Conservation (phyloP, 2,797 vertebrate species). For the Chaetophractus vellerosus region DNA sequence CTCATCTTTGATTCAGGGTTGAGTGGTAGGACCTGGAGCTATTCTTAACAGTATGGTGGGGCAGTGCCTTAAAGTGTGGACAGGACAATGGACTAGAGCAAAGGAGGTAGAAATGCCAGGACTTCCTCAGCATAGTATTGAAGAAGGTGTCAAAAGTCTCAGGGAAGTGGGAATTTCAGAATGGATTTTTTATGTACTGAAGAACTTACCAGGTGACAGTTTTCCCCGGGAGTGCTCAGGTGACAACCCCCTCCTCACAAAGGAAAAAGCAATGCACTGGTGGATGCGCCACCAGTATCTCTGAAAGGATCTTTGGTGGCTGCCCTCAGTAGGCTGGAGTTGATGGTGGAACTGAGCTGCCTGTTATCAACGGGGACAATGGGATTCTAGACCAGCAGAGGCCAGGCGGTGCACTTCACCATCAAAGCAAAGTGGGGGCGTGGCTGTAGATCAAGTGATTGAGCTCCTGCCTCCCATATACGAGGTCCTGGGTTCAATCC, state of each 20-base stretch:
- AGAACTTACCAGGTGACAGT: background rate
- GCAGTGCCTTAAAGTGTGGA: background rate
- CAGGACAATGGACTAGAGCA: background rate
- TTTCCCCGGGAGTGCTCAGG: background rate
- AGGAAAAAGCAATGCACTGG: background rate
- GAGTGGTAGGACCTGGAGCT: background rate
- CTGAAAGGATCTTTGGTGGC: background rate
- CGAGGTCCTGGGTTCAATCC: too few species aligned
- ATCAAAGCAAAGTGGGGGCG: background rate
- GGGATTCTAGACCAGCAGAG: background rate
- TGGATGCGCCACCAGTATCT: background rate
- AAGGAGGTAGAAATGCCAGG: background rate
- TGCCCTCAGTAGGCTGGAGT: background rate
- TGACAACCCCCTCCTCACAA: background rate
- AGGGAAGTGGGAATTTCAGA: background rate
- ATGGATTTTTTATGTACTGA: background rate
- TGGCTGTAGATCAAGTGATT: too few species aligned
- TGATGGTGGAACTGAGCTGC: background rate
- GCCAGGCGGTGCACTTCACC: too few species aligned
- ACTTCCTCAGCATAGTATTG: background rate
- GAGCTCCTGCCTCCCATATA: too few species aligned
- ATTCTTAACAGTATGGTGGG: background rate
- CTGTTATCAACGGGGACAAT: fast-evolving
- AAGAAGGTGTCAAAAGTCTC: background rate
- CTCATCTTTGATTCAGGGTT: background rate